Conservation (phyloP, 2,888 invertebrate species). For the Lacanobia oleracea region DNA sequence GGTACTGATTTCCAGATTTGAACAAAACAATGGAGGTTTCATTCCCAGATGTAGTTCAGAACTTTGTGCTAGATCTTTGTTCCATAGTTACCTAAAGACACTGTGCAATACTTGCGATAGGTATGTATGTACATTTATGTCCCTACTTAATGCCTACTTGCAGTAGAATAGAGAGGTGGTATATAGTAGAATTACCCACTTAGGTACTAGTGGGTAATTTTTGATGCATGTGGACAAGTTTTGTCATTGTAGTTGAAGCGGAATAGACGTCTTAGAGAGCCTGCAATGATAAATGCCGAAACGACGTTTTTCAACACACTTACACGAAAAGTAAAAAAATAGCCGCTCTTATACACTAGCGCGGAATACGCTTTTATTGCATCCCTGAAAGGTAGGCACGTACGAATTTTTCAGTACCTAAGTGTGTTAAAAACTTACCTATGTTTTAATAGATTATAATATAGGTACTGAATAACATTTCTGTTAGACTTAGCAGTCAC, state of each 20-base stretch:
- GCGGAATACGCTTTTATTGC: not conserved
- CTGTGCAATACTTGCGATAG: not conserved
- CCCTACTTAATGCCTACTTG: not conserved
- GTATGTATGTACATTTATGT: no score
- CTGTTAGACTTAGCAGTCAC: not conserved
- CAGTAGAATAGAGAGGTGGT: not conserved
- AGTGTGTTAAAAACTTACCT: not conserved
- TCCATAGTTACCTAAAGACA: not conserved
- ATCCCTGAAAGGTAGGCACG: no score
- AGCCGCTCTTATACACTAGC: no score
- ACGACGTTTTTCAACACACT: not conserved
- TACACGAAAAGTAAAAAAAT: no score
- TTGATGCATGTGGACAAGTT: not conserved
- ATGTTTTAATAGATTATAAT: not conserved
- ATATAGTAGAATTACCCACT: no score
- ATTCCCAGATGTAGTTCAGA: constrained; percentile 29
- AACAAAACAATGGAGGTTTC: constrained; percentile 46
- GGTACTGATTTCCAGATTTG: constrained; percentile 38
- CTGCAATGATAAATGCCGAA: not conserved
- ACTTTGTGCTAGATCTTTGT: constrained; percentile 19
- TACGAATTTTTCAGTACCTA: no score
- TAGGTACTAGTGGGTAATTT: not conserved
- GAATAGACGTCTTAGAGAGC: not conserved
- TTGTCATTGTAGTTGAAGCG: not conserved
- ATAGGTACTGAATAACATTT: not conserved